Evolutionary conservation across 1,140 invertebrate species (phyloP).

Genomic region (Aphelinus atriplicis): DNA sequence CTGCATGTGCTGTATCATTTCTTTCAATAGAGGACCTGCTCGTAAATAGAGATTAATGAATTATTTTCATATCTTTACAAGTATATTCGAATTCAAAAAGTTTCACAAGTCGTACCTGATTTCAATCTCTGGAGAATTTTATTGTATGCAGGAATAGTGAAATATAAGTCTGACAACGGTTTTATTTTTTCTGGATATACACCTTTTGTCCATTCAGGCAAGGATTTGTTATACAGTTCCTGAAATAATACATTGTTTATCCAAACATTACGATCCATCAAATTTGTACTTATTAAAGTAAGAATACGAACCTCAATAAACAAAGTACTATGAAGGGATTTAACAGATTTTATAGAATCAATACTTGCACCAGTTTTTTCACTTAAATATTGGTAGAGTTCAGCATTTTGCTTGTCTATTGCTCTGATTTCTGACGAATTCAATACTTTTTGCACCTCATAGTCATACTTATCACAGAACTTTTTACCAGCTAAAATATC

Average conservation of each 20-base stretch:
- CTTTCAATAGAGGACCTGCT: slow-evolving; percentile 73
- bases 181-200: slow-evolving; percentile 69
- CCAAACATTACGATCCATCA: not conserved
- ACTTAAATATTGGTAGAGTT: slow-evolving; percentile 74
- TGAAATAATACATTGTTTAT: slow-evolving; percentile 48
- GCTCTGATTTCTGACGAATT: slow-evolving; percentile 70
- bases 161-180: slow-evolving; percentile 68
- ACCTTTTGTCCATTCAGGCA: slow-evolving; percentile 77
- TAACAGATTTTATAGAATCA: slow-evolving; percentile 64
- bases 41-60: slow-evolving; percentile 42
- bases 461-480: slow-evolving; percentile 73
- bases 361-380: slow-evolving; percentile 70
- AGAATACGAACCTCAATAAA: slow-evolving; percentile 70
- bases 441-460: slow-evolving; percentile 68
- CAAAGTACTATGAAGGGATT: slow-evolving; percentile 75
- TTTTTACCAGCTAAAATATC: slow-evolving; percentile 77
- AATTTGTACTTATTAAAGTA: no score
- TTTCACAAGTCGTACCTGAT: slow-evolving; percentile 53
- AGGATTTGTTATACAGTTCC: slow-evolving; percentile 74
- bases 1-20: slow-evolving; percentile 71
- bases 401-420: slow-evolving; percentile 69
- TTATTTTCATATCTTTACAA: slow-evolving; percentile 39
- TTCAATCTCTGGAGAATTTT: slow-evolving; percentile 66
- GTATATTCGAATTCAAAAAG: slow-evolving; percentile 11
- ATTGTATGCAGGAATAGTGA: slow-evolving; percentile 64